Evolutionary conservation across 2,113 vertebrate genomes (phyloP), one percentile per base, ranked within the genome.

Genomic region (Hippocampus mohnikei): DNA sequence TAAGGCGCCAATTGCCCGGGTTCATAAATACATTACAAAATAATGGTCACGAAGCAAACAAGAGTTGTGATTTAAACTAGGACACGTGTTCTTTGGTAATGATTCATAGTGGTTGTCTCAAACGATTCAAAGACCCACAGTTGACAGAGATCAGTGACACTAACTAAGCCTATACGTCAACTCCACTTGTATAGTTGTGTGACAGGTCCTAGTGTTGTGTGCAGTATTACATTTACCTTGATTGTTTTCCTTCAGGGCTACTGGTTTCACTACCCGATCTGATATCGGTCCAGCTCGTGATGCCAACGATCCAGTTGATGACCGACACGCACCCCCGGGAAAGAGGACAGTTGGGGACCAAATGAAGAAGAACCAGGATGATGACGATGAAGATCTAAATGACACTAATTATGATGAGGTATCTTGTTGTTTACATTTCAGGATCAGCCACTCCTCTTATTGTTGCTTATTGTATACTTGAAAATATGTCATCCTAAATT

Each of bases 391-490:
- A 85, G 97, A 99, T 81, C 81, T 99, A 80, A 99, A 99, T 0
- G 97, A 99, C 83, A 98, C 97, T 64, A 99, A 99, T 74, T 99
- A 99, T 0, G 97, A 99, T 29, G 97, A 99, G 96, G 97, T 99
- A 58, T 2, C 23, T 58, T 58, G 23, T 58, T 27, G 25, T 60
- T 7, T 60, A 33, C 25, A 16, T 33, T 41, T 63, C 3, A 12
- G 3, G 1, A 46, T 25, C 6, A 66, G 16, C n/a, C 9, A 25
- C 8, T 66, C 42, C 18, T 25, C 8, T 27, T 48, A 11, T 1
- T 11, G 9, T 5, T 15, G 1, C 18, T 1, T 23, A 3, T 42
- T 3, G 2, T 33, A 33, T 2, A 18, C 27, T 70, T 74, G 0
- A 23, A 20, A 16, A 42, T 25, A 10, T 67, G 1, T 1, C 71